Conservation (phyloP, 1,140 invertebrate species). For the Apocrypta bakeri region DNA sequence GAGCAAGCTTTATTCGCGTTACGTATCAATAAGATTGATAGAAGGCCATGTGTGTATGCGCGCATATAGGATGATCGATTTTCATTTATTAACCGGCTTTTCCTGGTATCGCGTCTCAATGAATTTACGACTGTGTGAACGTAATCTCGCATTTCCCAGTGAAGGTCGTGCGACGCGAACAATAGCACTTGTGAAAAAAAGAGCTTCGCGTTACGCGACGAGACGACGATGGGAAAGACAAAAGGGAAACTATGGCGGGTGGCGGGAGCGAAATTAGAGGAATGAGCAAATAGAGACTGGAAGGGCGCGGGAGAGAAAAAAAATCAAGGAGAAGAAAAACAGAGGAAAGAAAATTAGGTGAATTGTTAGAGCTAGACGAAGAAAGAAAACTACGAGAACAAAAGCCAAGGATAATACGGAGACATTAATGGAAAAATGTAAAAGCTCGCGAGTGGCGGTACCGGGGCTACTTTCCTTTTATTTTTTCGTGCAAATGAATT, state of each 20-base stretch:
- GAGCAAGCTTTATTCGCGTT: neutral
- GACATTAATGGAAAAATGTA: constrained; percentile 10
- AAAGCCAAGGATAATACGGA: constrained; percentile 37
- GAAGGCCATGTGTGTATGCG: too few relatives aligned
- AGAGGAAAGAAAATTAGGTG: constrained; percentile 39
- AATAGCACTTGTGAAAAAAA: neutral
- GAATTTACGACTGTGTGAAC: constrained; percentile 13
- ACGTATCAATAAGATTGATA: neutral
- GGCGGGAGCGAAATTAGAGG: neutral
- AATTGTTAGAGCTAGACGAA: neutral
- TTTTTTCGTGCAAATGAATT: constrained; percentile 25
- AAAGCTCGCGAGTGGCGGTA: neutral
- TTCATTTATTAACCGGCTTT: constrained; percentile 28
- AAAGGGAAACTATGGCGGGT: too few relatives aligned
- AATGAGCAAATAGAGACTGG: neutral
- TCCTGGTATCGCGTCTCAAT: constrained; percentile 15
- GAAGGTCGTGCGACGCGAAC: neutral
- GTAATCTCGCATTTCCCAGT: neutral
- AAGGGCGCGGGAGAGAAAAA: neutral
- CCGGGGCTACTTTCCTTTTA: neutral
- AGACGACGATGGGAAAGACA: neutral
- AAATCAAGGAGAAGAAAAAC: neutral
- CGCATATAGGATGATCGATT: neutral
- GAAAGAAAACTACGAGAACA: constrained; percentile 19
- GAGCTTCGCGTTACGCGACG: neutral